Evolutionary conservation across 2,888 invertebrate species (phyloP), one percentile per base, ranked within the genome.

Genomic region (Drosophila ezoana): DNA sequence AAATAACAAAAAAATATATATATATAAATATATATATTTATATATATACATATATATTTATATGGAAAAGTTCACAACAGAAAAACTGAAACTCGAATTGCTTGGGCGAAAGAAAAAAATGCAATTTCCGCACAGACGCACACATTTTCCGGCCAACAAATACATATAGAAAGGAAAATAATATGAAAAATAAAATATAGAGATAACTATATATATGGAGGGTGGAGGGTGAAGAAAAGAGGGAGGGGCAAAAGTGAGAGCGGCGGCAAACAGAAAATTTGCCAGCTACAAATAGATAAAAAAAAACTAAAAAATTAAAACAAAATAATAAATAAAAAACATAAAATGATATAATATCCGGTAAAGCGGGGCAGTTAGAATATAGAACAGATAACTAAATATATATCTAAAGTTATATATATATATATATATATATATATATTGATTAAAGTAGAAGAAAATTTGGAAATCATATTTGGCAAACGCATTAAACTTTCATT

Each of bases 121-220:
- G 90, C 91, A 90, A 90, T 90, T 90, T 90, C 90, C 90, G 91
- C 88, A 87, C 90, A 90, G 87, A 89, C 90, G 90, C 83, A 90
- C 90, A 90, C 89, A 90, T 88, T 90, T 90, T 90, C 90, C 89
- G 90, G 87, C 87, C 86, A 84, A 71, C 68, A 76, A 76, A 64
- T 51, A 57, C 40, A 63, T 51, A 74, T 52, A 71, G 52, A 62
- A 66, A 72, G 67, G 74, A 72, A 80, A 73, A 45, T 62, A 33
- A 58, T 61, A 41, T 47, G 47, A 49, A 60, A 62, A 13, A 61
- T 52, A 62, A 28, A 28, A 28, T 28, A 28, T 8, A 28, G 2
- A 28, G 28, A 28, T 28, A 28, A 28, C 23, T 65, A 58, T 56
- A 61, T 58, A 72, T 33, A 70, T 62, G n/a, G n/a, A n/a, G n/a